Base-by-base conservation (phyloP, 2,797 vertebrate genomes). In the Oreochromis mossambicus region DNA sequence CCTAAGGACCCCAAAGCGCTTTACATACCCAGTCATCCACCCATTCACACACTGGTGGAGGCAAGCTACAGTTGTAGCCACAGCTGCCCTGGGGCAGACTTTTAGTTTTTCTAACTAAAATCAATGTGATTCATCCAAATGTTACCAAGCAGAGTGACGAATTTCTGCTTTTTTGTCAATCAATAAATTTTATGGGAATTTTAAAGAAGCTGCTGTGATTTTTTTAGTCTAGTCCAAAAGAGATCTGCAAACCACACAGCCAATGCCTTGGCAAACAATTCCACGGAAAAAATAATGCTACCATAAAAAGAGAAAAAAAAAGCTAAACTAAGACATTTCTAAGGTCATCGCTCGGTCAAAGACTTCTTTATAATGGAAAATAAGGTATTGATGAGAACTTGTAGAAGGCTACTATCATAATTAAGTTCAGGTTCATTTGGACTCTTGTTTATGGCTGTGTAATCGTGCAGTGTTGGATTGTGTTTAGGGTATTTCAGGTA, bases 401-500 rank as follows among this genome's bases (percentile, higher is more conserved):
- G 13, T 43, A 15, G 55, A 77, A 63, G 61, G 81, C 81, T 77
- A 66, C 82, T 54, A 56, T 86, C 21, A 70, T 86, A 83, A 50
- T 80, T 80, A n/a, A 55, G 50, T 79, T 24, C 14, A 50, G 12
- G n/a, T 54, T 87, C 17, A 77, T 83, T 75, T 78, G 61, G 50
- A 79, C 17, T 78, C 6, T 32, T 75, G 43, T 50, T 75, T 75
- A 75, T 75, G 26, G 26, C 43, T 32, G 70, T 75, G 68, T 73
- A 73, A 73, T 73, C 3, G 17, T 73, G 38, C 36, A 26, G 17
- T 73, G 77, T 58, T 51, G 11, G 51, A 86, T 86, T 88, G 43
- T 11, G 19, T 85, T 85, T 58, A 61, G 11, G 55, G 73, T 82
- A 84, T 87, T 89, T 87, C 56, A 82, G 55, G 83, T 51, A 83